A percentile compares a stretch with the other conserved stretches of the same genome.
Evolutionary conservation across 2,113 vertebrate species (phyloP).

Genomic region (Rhinolophus ferrumequinum): DNA sequence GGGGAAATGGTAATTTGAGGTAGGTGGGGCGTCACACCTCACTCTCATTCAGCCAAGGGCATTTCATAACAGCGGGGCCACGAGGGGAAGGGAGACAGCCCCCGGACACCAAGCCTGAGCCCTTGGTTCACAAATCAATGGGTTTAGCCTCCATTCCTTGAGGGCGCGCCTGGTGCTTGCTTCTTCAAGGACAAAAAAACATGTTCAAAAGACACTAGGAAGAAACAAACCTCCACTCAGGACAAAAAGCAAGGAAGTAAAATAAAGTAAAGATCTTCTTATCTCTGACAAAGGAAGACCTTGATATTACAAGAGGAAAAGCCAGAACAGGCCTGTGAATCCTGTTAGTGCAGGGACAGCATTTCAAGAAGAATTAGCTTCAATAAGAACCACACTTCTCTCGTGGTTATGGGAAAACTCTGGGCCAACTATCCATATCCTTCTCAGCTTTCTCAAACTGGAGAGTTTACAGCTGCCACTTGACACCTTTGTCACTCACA

Average conservation of each 20-base stretch:
- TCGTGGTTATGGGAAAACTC: not conserved
- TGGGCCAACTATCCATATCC: not conserved
- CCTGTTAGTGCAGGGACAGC: not conserved
- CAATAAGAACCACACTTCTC: not conserved
- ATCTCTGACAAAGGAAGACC: slow-evolving; percentile 1
- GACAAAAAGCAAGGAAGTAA: slow-evolving; percentile 41
- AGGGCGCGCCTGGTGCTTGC: not conserved
- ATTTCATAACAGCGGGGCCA: not conserved
- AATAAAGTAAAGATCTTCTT: slow-evolving; percentile 35
- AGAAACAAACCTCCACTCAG: not conserved
- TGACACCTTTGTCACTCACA: not conserved
- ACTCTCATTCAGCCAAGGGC: not conserved
- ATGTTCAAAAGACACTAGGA: slow-evolving; percentile 18
- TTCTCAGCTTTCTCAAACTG: not conserved
- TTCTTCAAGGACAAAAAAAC: not conserved
- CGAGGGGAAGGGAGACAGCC: not conserved
- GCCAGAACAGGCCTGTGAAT: not conserved
- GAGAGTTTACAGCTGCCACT: not conserved
- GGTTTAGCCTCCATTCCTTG: not conserved
- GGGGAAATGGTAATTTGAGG: too few relatives aligned
- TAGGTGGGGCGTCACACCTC: not conserved
- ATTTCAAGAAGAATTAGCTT: not conserved
- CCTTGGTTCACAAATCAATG: not conserved
- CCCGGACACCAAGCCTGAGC: not conserved
- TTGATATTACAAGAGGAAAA: not conserved